A percentile compares a stretch with the other conserved stretches of the same genome.
Evolutionary conservation across 2,797 vertebrate species (phyloP).

Genomic region (Pygocentrus nattereri): DNA sequence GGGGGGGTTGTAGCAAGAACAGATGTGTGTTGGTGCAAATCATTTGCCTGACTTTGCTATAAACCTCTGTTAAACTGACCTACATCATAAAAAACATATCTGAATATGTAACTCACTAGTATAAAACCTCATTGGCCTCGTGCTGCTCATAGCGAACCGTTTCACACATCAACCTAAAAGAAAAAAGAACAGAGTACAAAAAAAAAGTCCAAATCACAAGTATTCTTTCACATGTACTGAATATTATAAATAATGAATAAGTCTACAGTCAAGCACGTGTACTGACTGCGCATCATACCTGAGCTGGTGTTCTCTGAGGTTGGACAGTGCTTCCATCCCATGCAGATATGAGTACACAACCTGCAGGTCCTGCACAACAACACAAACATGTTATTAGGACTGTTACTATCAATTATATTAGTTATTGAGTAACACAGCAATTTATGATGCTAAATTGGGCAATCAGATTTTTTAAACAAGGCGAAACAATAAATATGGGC

Average conservation of each 20-base stretch:
- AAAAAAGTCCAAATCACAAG: background rate
- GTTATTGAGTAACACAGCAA: too few species aligned
- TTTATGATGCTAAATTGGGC: too few species aligned
- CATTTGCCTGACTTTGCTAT: conserved; percentile 29
- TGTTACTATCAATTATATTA: too few species aligned
- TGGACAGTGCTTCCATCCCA: conserved; percentile 90
- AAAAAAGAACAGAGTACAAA: conserved; percentile 57
- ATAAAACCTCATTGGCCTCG: conserved; percentile 89
- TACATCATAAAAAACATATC: conserved; percentile 32
- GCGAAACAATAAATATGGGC: too few species aligned
- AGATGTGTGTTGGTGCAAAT: conserved; percentile 27
- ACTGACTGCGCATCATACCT: conserved; percentile 69
- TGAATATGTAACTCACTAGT: conserved; percentile 80
- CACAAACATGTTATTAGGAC: background rate
- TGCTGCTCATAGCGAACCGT: conserved; percentile 89
- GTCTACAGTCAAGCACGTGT: background rate
- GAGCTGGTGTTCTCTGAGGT: conserved; percentile 87
- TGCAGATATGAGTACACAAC: conserved; percentile 90
- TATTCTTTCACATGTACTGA: too few species aligned
- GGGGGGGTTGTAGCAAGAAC: conserved; percentile 13
- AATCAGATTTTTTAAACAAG: too few species aligned
- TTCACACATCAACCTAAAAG: conserved; percentile 88
- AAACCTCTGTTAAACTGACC: conserved; percentile 49
- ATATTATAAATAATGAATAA: background rate
- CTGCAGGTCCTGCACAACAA: conserved; percentile 84